Evolutionary conservation across 1,140 invertebrate species (phyloP).

Genomic region (Acromyrmex heyeri): DNA sequence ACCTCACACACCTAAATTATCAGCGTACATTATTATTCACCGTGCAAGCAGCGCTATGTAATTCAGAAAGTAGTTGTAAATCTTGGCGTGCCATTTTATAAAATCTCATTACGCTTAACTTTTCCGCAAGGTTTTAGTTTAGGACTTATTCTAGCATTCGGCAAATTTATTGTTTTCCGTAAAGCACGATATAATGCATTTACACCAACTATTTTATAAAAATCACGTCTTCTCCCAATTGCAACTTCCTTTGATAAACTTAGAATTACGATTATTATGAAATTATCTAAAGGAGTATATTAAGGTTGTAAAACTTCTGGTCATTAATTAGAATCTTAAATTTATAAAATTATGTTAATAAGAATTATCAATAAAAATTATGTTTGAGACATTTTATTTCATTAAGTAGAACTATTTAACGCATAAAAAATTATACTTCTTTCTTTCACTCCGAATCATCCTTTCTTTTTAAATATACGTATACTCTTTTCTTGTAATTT

Average conservation of each 20-base stretch:
- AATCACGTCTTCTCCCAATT: neutral
- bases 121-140: conserved; percentile 14
- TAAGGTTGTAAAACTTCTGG: neutral
- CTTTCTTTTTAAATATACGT: too few species aligned
- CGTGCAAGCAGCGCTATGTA: conserved; percentile 8
- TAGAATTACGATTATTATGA: neutral
- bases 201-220: neutral
- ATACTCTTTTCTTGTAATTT: neutral
- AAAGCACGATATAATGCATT: neutral
- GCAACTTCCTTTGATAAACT: neutral
- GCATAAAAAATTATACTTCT: too few species aligned
- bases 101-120: conserved; percentile 35
- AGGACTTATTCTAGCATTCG: neutral
- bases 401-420: too few species aligned
- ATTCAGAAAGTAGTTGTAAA: conserved; percentile 36
- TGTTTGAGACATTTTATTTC: too few species aligned
- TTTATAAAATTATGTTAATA: too few species aligned
- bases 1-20: conserved; percentile 44
- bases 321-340: too few species aligned
- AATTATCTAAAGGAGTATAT: neutral
- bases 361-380: too few species aligned
- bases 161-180: neutral
- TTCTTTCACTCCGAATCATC: too few species aligned
- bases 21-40: conserved; percentile 48
- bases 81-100: conserved; percentile 44